Evolutionary conservation across 2,888 invertebrate genomes (phyloP).

Genomic region (Parnassius mnemosyne): DNA sequence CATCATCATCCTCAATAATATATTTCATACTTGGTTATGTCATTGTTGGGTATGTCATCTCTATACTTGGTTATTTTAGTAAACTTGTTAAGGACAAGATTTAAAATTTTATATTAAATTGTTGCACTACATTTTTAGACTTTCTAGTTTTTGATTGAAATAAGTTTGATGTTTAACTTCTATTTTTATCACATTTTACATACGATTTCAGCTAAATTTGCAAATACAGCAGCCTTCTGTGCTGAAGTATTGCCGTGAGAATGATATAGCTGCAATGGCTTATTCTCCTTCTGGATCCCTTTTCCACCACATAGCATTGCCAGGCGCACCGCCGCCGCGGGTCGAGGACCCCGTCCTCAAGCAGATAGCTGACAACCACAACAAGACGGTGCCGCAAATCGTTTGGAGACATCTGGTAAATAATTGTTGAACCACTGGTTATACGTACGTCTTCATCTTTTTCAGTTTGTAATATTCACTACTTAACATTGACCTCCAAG

Average conservation of each 20-base stretch:
- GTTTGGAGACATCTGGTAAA: conserved; percentile 83
- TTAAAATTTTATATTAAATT: too few relatives aligned
- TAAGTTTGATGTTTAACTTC: not conserved
- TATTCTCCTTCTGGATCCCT: conserved; percentile 87
- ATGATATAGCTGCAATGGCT: conserved; percentile 83
- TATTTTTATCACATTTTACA: not conserved
- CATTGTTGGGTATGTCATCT: too few relatives aligned
- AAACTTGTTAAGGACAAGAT: too few relatives aligned
- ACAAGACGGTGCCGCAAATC: conserved; percentile 84
- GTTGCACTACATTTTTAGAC: too few relatives aligned
- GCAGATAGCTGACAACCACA: conserved; percentile 80
- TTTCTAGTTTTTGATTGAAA: too few relatives aligned
- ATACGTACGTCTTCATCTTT: too few relatives aligned
- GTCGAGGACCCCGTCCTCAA: conserved; percentile 76
- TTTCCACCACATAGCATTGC: conserved; percentile 61
- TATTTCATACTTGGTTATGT: too few relatives aligned
- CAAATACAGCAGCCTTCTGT: conserved; percentile 86
- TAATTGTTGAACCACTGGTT: not conserved
- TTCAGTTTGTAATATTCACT: too few relatives aligned
- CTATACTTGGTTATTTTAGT: too few relatives aligned
- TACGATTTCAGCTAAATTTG: conserved; percentile 75
- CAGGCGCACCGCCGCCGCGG: conserved; percentile 74
- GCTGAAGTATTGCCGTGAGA: conserved; percentile 83
- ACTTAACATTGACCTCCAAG: too few relatives aligned
- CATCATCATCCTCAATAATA: too few relatives aligned